These are phyloP conservation scores for Panagrolaimus sp. DNA, from an alignment of 1,140 invertebrate species.

Conservation along the genomic window DNA sequence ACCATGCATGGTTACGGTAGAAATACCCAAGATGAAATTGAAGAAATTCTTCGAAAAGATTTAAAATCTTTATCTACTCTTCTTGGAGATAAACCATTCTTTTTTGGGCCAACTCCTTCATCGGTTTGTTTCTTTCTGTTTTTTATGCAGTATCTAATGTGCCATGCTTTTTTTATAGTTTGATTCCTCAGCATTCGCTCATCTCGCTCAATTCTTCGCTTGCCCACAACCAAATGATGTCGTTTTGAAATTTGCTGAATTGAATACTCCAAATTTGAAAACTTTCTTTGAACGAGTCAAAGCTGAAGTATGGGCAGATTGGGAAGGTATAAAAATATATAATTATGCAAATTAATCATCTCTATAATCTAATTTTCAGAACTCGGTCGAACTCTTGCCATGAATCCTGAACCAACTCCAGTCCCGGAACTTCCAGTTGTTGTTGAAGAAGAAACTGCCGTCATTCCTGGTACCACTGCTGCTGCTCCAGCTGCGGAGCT, in stretches of 20 bases:
- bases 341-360: no score
- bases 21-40: conserved; percentile 79
- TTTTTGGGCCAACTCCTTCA: conserved; percentile 84
- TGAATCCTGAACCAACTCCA: no score
- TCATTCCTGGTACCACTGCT: background rate
- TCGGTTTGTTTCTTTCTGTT: conserved; percentile 62
- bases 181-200: conserved; percentile 35
- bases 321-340: no score
- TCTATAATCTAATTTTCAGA: no score
- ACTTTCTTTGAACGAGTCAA: conserved; percentile 36
- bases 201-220: conserved; percentile 26
- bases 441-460: background rate
- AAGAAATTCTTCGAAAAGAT: conserved; percentile 82
- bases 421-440: no score
- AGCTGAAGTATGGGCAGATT: background rate
- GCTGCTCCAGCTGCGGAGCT: no score
- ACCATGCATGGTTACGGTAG: conserved; percentile 72
- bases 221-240: conserved; percentile 23
- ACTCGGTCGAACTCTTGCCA: no score
- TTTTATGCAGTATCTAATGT: background rate
- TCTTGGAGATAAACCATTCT: conserved; percentile 72
- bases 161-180: conserved; percentile 27
- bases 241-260: conserved; percentile 41
- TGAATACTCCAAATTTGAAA: conserved; percentile 38
- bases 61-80: conserved; percentile 77